Base-by-base conservation (phyloP, 2,113 vertebrate genomes). In the Gambusia holbrooki region DNA sequence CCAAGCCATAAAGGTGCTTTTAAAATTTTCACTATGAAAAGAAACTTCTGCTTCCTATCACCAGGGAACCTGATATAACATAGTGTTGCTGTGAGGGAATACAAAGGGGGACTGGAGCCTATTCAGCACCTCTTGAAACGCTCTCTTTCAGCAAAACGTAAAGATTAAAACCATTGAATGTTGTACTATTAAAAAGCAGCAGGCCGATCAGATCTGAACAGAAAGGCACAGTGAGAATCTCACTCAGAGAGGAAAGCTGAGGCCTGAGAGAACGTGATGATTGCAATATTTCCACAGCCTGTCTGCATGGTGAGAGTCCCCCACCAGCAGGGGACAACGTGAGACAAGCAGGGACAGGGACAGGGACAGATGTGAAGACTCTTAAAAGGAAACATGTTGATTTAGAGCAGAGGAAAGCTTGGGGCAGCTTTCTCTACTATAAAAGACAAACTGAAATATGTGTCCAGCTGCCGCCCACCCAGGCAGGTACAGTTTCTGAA, bases 231-330 rank as follows among this genome's bases (percentile, higher is more conserved):
- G 65, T 37, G 67, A 72, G 42, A 29, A 65, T 76, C 60, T 37
- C 82, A 77, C 70, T 74, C 33, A 73, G 66, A 68, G 69, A 62
- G 37, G 35, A 74, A 54, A 0, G 63, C 58, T 32, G 68, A 19
- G 51, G 69, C 62, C 69, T 14, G 74, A 66, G 65, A 85, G 84
- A 78, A 84, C 85, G 68, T 7, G 8, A 29, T 84, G 87, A 77
- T 45, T 75, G 42, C 63, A 69, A 63, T 83, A 82, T 87, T 83
- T 88, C 88, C 79, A 86, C 83, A 84, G 84, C 81, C 84, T 82
- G 79, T 72, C 66, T 70, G 73, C 73, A n/a, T 78, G 77, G 73
- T 70, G 85, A 86, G 85, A 80, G 85, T 87, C 84, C 62, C 85
- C 83, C 22, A 78, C 75, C 7, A 51, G 32, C 74, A 83, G 68